Conservation (phyloP, 2,888 invertebrate species). For the Xanthorhoe designata region DNA sequence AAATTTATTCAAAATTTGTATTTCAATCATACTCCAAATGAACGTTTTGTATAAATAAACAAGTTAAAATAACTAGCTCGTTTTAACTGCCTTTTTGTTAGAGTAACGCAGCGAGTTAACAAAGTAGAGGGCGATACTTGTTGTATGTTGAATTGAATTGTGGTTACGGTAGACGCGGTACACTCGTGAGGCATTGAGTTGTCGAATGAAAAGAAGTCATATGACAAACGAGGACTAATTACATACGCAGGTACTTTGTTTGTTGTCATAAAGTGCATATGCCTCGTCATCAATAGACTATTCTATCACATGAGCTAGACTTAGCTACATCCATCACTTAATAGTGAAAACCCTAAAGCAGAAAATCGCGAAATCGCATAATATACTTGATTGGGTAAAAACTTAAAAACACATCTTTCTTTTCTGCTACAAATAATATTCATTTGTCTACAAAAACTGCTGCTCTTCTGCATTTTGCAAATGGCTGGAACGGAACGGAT, state of each 20-base stretch:
- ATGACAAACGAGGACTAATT: not conserved
- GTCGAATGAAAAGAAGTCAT: not conserved
- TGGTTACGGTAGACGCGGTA: too few relatives aligned
- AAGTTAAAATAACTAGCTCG: constrained; percentile 3
- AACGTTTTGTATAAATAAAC: constrained; percentile 7
- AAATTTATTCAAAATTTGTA: constrained; percentile 6
- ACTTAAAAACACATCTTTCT: constrained; percentile 4
- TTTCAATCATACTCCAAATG: constrained; percentile 11
- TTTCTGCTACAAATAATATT: constrained; percentile 10
- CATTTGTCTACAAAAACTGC: constrained; percentile 21
- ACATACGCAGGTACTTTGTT: not conserved
- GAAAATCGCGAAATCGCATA: not conserved
- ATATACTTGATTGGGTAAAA: not conserved
- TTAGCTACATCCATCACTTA: not conserved
- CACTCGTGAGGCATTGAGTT: not conserved
- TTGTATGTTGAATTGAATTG: not conserved
- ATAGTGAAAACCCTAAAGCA: not conserved
- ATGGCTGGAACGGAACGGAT: constrained; percentile 22
- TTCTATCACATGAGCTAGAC: not conserved
- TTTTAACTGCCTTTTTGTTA: not conserved
- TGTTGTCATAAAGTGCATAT: not conserved
- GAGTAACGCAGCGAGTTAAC: not conserved
- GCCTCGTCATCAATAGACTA: not conserved
- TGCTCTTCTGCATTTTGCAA: constrained; percentile 23
- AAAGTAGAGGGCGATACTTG: not conserved